Conservation (phyloP, 2,888 invertebrate species). For the Cheiracanthium punctorium region DNA sequence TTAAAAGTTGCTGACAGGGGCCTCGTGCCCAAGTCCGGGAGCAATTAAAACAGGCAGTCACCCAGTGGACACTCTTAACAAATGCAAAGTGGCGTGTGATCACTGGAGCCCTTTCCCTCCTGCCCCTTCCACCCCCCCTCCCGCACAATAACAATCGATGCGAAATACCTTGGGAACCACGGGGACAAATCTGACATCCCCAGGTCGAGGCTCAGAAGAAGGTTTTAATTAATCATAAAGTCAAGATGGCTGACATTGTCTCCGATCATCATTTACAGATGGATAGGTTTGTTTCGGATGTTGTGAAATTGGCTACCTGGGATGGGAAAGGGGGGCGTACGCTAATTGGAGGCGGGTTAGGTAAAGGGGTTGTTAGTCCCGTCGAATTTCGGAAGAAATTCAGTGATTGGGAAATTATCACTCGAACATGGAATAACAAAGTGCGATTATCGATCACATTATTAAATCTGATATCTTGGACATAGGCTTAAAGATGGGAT, state of each 20-base stretch:
- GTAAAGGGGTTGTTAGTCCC: not conserved
- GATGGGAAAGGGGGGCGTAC: slow-evolving; percentile 28
- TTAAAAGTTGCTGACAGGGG: slow-evolving; percentile 11
- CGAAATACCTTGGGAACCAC: slow-evolving; percentile 16
- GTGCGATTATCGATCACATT: too few relatives aligned
- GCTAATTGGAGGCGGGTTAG: not conserved
- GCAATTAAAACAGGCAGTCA: slow-evolving; percentile 35
- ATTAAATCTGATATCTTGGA: too few relatives aligned
- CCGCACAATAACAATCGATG: slow-evolving; percentile 37
- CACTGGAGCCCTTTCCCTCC: too few relatives aligned
- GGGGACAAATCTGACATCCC: slow-evolving; percentile 27
- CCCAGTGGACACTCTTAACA: slow-evolving; percentile 29
- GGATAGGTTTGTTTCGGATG: slow-evolving; percentile 49
- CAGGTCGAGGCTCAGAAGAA: slow-evolving; percentile 51
- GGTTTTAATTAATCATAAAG: slow-evolving; percentile 62
- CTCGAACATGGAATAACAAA: too few relatives aligned
- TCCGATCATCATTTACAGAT: slow-evolving; percentile 59
- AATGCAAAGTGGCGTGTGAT: slow-evolving; percentile 31
- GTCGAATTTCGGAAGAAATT: too few relatives aligned
- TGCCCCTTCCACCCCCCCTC: too few relatives aligned
- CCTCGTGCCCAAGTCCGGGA: not conserved
- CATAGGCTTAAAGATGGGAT: too few relatives aligned
- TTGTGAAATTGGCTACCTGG: slow-evolving; percentile 38
- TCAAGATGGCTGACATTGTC: slow-evolving; percentile 60
- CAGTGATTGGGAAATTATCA: too few relatives aligned